Evolutionary conservation across 2,797 vertebrate species (phyloP).

Genomic region (Lacerta bilineata): DNA sequence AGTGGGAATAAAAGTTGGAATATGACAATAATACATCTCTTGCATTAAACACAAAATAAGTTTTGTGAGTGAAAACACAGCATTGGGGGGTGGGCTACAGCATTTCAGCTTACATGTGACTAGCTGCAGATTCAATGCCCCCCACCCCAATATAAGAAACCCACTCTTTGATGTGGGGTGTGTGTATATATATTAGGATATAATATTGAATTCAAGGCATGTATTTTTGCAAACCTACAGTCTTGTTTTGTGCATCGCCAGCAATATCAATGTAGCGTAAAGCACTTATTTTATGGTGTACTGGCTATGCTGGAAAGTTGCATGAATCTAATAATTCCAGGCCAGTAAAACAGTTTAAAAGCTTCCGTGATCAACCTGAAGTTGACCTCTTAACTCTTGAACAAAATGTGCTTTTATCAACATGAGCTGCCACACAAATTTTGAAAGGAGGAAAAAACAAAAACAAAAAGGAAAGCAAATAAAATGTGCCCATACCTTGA

Average conservation of each 20-base stretch:
- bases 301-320: constrained; percentile 76
- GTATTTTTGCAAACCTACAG: constrained; percentile 58
- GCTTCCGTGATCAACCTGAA: constrained; percentile 74
- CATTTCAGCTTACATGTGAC: not conserved
- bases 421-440: constrained; percentile 68
- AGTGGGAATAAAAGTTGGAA: too few relatives aligned
- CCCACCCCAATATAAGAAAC: not conserved
- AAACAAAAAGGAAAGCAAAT: not conserved
- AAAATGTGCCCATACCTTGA: constrained; percentile 54
- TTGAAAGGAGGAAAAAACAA: constrained; percentile 28
- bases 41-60: too few relatives aligned
- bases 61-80: not conserved
- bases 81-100: too few relatives aligned
- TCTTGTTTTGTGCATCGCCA: constrained; percentile 82
- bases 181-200: constrained; percentile 16
- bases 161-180: too few relatives aligned
- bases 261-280: constrained; percentile 79
- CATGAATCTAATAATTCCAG: constrained; percentile 79
- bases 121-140: not conserved
- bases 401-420: constrained; percentile 81
- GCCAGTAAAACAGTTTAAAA: constrained; percentile 82
- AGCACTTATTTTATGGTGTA: constrained; percentile 81
- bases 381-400: constrained; percentile 78
- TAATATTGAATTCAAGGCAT: constrained; percentile 68
- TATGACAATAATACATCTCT: too few relatives aligned